phyloP scores from a whole-genome alignment of 30 jellyfish, hydroid and myxozoan genomes.

The Hydractinia symbiolongicarpus region DNA sequence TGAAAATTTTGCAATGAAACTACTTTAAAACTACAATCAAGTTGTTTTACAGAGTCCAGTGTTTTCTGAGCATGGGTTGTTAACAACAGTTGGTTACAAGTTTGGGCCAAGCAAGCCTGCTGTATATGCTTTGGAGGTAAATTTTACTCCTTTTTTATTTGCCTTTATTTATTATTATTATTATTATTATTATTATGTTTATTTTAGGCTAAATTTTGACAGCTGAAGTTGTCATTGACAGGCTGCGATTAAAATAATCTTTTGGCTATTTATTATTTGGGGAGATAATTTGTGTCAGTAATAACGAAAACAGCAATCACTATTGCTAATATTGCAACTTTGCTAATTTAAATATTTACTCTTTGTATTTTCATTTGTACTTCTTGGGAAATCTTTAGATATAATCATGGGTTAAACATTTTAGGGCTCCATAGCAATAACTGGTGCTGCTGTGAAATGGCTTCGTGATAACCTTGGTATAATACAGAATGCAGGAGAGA shows the following conservation, averaged over 20 bases:
- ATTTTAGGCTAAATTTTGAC: too few species aligned
- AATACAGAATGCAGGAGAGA: constrained; percentile 60
- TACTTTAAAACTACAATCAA: too few species aligned
- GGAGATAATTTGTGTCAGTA: too few species aligned
- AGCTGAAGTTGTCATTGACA: too few species aligned
- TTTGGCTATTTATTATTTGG: too few species aligned
- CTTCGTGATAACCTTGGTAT: constrained; percentile 74
- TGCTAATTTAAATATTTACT: too few species aligned
- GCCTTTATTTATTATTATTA: neutral
- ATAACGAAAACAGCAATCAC: too few species aligned
- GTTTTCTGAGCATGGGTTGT: constrained; percentile 72
- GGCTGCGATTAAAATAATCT: too few species aligned
- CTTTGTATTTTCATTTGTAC: too few species aligned
- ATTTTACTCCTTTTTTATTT: neutral
- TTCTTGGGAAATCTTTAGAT: too few species aligned
- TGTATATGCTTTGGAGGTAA: constrained; percentile 68
- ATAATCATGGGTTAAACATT: neutral
- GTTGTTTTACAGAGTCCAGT: constrained; percentile 25
- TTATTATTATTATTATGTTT: neutral
- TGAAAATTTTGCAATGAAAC: too few species aligned
- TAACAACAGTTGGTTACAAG: constrained; percentile 79
- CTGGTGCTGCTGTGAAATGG: constrained; percentile 94
- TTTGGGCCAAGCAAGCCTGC: constrained; percentile 67
- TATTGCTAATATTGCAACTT: too few species aligned
- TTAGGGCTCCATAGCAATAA: constrained; percentile 84